A percentile compares a stretch with the other conserved stretches of the same genome.
phyloP scores from a whole-genome alignment of 2,113 vertebrate species.

The Todiramphus chloris region DNA sequence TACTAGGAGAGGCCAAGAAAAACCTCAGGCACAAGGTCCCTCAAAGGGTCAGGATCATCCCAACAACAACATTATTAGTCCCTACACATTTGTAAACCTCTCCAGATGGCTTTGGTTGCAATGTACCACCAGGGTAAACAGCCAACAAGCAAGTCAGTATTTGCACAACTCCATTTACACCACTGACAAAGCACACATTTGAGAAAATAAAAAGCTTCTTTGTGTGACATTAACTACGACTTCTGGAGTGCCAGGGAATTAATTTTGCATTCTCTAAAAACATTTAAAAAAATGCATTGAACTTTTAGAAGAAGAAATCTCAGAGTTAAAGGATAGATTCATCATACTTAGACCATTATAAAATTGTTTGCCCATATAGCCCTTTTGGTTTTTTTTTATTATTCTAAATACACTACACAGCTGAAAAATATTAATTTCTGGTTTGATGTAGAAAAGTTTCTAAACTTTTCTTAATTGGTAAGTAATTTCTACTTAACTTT shows the following conservation, averaged over 20 bases:
- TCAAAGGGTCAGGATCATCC: background rate
- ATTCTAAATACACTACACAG: background rate
- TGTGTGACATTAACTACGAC: background rate
- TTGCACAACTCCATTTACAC: rapidly evolving
- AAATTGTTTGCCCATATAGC: background rate
- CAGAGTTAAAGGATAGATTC: background rate
- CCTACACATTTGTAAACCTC: background rate
- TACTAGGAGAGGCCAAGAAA: background rate
- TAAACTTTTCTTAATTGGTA: background rate
- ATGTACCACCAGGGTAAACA: background rate
- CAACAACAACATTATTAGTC: background rate
- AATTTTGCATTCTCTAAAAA: background rate
- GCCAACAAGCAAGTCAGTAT: background rate
- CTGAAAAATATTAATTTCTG: background rate
- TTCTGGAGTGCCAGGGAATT: background rate
- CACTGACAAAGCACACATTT: background rate
- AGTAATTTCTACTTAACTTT: background rate
- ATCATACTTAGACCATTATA: background rate
- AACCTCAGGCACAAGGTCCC: background rate
- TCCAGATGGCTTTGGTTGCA: background rate
- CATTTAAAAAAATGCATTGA: background rate
- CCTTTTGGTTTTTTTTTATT: background rate
- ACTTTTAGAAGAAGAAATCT: background rate
- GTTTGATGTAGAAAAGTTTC: background rate
- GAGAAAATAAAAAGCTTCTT: background rate